Base-by-base conservation (phyloP, 2,888 invertebrate genomes). In the Harpagoxenus sublaevis region DNA sequence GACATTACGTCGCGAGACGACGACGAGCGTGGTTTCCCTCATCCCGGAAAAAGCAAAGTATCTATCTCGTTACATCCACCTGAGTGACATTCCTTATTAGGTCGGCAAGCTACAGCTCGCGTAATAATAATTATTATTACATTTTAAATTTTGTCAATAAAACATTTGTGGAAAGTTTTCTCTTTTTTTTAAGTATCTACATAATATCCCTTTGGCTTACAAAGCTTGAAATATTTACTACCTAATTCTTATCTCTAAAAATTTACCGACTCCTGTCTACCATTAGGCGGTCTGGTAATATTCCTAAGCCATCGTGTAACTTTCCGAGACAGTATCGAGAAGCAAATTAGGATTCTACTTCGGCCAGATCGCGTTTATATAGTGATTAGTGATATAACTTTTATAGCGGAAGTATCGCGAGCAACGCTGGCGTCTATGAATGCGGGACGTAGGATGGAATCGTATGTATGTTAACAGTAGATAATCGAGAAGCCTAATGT, bases 1-100 rank as follows among this genome's bases (percentile, higher is more conserved):
- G 28, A 75, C 48, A 68, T 77, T 28, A 77, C 31, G 45, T 55
- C 10, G 51, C 31, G 82, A 31, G 12, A 77, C 48, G 39, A 75
- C 31, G 65, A 8, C 8, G 6, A 57, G 10, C 53, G 3, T 28
- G 35, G 8, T 77, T 66, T 55, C 28, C 45, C 60, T 75, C 55
- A n/a, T 45, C 42, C 18, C 51, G 23, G 28, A 77, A 57, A 77
- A 55, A 60, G 28, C 66, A 28, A 71, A 39, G 12, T 18, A 10
- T 18, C 28, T 39, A 39, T 55, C 15, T 18, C 6, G 18, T 73
- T n/a, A 28, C 3, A 28, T 23, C 28, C 42, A n/a, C 0, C 23
- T 57, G 18, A 57, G 2, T 57, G 10, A 42, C 1, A 48, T 81
- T 51, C 10, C 39, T 60, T 15, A 31, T 60, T 15, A 31, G 18